A percentile compares a stretch with the other conserved stretches of the same genome.
Evolutionary conservation across 2,113 vertebrate genomes (phyloP).

Genomic region (Anarrhichthys ocellatus): DNA sequence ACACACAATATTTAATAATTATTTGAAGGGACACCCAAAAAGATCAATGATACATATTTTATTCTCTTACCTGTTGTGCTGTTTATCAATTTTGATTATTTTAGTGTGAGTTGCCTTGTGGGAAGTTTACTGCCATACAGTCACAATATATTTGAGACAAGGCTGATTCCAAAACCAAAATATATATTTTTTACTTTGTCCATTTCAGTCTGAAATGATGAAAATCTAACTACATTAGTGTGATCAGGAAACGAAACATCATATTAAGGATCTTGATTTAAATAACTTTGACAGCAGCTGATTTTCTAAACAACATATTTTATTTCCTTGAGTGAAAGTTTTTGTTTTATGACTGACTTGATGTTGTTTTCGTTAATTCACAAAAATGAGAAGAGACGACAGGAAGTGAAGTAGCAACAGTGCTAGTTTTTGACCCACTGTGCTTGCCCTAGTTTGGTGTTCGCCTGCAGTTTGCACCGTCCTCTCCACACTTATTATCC

Average conservation of each 20-base stretch:
- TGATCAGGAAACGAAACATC: background rate
- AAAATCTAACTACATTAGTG: background rate
- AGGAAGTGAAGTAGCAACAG: background rate
- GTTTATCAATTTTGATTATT: background rate
- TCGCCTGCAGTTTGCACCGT: background rate
- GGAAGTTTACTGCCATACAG: no score
- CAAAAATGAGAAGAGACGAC: background rate
- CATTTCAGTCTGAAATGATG: background rate
- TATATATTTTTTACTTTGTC: background rate
- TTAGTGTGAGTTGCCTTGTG: background rate
- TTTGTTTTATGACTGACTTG: background rate
- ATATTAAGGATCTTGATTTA: background rate
- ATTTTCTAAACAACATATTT: background rate
- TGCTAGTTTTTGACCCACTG: background rate
- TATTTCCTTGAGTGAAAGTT: background rate
- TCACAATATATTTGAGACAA: background rate
- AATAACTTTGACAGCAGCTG: background rate
- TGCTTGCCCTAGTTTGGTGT: slow-evolving; percentile 44
- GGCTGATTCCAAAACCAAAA: background rate
- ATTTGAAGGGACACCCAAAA: no score
- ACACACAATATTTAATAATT: no score
- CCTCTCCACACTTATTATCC: background rate
- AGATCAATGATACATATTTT: no score
- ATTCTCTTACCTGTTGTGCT: background rate
- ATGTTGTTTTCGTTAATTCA: background rate